Evolutionary conservation across 2,888 invertebrate genomes (phyloP).

Genomic region (Stenichneumon culpator): DNA sequence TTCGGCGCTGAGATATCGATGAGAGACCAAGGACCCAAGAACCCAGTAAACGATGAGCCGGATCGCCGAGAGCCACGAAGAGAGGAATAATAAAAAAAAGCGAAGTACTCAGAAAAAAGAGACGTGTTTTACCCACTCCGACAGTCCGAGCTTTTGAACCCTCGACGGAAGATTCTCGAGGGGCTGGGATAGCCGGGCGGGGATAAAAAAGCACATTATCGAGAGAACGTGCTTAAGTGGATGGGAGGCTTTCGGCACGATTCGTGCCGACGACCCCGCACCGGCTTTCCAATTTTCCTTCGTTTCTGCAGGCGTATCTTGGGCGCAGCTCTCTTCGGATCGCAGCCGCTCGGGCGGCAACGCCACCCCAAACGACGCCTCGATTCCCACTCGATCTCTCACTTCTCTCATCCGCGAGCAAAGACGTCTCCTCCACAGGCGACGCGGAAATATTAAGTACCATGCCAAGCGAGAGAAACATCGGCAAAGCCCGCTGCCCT

Average conservation of each 20-base stretch:
- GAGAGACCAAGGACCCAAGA: conserved; percentile 16
- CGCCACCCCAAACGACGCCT: not conserved
- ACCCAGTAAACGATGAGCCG: conserved; percentile 7
- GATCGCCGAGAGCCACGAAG: not conserved
- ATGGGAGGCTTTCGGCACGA: conserved; percentile 57
- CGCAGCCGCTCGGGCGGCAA: not conserved
- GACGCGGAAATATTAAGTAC: conserved; percentile 54
- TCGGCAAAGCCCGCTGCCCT: conserved; percentile 4
- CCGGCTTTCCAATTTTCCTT: conserved; percentile 55
- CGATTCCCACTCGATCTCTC: conserved; percentile 59
- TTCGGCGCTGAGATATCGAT: conserved; percentile 27
- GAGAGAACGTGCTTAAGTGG: conserved; percentile 76
- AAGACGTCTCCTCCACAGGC: not conserved
- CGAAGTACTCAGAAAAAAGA: conserved; percentile 31
- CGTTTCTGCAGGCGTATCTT: not conserved
- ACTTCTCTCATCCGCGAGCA: conserved; percentile 31
- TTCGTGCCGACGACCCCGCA: conserved; percentile 60
- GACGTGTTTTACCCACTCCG: conserved; percentile 41
- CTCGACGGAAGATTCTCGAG: conserved; percentile 31
- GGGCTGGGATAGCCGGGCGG: not conserved
- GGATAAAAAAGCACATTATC: conserved; percentile 70
- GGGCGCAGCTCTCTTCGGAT: not conserved
- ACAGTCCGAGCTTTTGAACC: conserved; percentile 49
- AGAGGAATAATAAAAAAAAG: not conserved
- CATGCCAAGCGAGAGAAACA: conserved; percentile 47